Base-by-base conservation (phyloP, 2,797 vertebrate genomes). In the Florisuga fusca region DNA sequence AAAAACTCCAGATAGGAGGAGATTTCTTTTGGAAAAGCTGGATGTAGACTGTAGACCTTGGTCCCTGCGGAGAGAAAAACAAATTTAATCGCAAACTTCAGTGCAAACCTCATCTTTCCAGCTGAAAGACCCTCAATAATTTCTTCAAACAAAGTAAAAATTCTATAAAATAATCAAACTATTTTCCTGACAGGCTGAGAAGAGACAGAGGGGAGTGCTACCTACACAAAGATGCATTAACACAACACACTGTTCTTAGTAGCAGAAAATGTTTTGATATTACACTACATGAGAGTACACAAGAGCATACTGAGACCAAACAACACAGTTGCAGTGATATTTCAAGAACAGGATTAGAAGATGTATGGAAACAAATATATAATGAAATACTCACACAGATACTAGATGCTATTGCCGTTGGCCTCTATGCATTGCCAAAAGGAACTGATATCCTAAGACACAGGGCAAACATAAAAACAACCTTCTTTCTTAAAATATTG, bases 21-120 rank as follows among this genome's bases (percentile, higher is more conserved):
- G 79, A 88, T 0, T 46, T 67, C 59, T 95, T 93, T 61, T 73
- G 50, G 36, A 90, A 59, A 8, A 86, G 73, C 38, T 84, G 45
- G 38, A 76, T 84, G 53, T 43, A 29, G 92, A 73, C 76, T 89
- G 73, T 0, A 5, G 79, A 79, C 62, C 38, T 88, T 71, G 73
- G 58, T 94, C 83, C 90, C 93, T 36, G 45, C 94, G 74, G 93
- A 86, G 63, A 91, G 33, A 86, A 95, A 88, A 96, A 94, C 29
- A 92, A 97, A 93, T 84, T 87, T 41, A 27, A 75, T 82, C 50
- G 57, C 19, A 89, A 96, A 95, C 79, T 86, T 89, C 62, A 69
- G 21, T 27, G 48, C 50, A 87, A 87, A 75, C 31, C 69, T 84
- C 33, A 51, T 79, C 57, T 57, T 93, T 79, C 66, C 87, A 84